A percentile compares a stretch with the other conserved stretches of the same genome.
Conservation (phyloP, 1,140 invertebrate genomes). For the Apis florea region DNA sequence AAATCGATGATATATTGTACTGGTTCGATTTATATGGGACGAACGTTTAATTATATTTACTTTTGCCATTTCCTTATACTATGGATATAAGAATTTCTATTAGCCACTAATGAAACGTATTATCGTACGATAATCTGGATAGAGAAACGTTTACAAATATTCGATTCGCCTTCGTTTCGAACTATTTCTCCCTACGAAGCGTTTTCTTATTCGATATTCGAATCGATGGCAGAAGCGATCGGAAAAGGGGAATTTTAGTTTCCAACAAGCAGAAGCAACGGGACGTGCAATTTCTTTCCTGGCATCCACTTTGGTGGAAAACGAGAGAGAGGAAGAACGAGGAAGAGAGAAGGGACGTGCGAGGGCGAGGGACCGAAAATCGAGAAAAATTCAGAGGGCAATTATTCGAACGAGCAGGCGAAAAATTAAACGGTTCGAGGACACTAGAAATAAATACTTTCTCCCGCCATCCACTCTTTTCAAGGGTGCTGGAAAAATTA, state of each 20-base stretch:
- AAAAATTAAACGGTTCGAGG: conserved; percentile 51
- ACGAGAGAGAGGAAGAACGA: not conserved
- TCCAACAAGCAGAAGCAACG: not conserved
- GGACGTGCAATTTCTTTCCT: conserved; percentile 14
- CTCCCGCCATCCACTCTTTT: conserved; percentile 33
- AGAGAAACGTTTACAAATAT: too few relatives aligned
- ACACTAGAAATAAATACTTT: conserved; percentile 51
- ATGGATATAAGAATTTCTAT: too few relatives aligned
- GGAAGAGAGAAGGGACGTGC: not conserved
- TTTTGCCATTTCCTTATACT: too few relatives aligned
- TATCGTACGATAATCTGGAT: too few relatives aligned
- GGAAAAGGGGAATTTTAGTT: not conserved
- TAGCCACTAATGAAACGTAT: too few relatives aligned
- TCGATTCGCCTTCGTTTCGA: too few relatives aligned
- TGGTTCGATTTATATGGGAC: too few relatives aligned
- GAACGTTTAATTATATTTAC: too few relatives aligned
- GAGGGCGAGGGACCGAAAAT: conserved; percentile 48
- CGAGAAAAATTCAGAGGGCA: conserved; percentile 42
- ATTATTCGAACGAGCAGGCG: conserved; percentile 42
- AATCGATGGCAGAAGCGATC: too few relatives aligned
- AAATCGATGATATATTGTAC: not conserved
- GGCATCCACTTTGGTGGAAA: conserved; percentile 11
- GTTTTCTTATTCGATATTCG: not conserved
- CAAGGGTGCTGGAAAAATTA: conserved; percentile 32
- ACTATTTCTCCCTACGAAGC: not conserved